Conservation (phyloP, 2,113 vertebrate species). For the Pelecanus crispus region DNA sequence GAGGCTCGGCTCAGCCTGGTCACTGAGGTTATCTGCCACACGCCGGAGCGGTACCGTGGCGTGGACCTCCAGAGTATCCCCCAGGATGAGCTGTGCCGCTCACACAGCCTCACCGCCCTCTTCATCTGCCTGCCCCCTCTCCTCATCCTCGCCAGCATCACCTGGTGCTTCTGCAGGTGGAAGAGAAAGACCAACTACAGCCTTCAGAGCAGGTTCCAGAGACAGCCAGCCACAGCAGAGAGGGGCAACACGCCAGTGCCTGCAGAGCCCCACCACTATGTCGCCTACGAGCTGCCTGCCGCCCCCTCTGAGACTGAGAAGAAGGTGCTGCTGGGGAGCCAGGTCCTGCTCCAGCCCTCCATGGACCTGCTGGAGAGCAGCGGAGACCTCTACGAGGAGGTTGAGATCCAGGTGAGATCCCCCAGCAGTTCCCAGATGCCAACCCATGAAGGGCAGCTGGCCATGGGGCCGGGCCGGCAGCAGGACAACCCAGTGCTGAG, state of each 20-base stretch:
- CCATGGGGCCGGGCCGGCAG: background rate
- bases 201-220: slow-evolving; percentile 56
- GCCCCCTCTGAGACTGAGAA: background rate
- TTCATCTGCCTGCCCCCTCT: slow-evolving; percentile 81
- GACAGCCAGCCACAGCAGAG: background rate
- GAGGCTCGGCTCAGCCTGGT: slow-evolving; percentile 4
- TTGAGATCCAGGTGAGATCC: slow-evolving; percentile 76
- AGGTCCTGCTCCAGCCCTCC: slow-evolving; percentile 71
- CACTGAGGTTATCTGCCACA: slow-evolving; percentile 53
- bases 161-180: slow-evolving; percentile 80
- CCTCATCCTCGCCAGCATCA: slow-evolving; percentile 63
- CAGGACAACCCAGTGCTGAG: background rate
- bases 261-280: slow-evolving; percentile 54
- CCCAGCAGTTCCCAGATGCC: slow-evolving; percentile 67
- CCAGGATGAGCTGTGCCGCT: slow-evolving; percentile 67
- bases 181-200: slow-evolving; percentile 69
- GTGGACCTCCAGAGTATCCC: slow-evolving; percentile 58
- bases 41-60: slow-evolving; percentile 58
- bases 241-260: background rate
- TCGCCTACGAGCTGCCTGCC: slow-evolving; percentile 5
- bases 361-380: slow-evolving; percentile 69
- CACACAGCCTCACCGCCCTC: slow-evolving; percentile 73
- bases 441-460: background rate
- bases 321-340: slow-evolving; percentile 73
- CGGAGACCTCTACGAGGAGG: slow-evolving; percentile 83